A percentile compares a stretch with the other conserved stretches of the same genome.
Conservation (phyloP, 2,888 invertebrate genomes). For the Tenthredo notha region DNA sequence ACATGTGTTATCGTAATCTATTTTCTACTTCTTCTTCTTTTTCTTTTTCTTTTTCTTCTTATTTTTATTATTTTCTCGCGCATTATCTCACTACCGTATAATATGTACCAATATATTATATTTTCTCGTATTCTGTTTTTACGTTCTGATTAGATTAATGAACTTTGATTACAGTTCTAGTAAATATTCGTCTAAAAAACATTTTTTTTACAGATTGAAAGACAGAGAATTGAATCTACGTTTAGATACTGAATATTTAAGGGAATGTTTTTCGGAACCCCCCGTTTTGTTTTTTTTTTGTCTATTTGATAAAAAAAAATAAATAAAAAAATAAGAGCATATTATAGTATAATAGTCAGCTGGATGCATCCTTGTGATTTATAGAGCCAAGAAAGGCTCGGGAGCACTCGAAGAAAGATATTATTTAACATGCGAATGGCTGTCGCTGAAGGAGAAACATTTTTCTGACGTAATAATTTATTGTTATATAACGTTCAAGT, state of each 20-base stretch:
- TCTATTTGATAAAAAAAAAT: not conserved
- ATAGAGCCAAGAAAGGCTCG: not conserved
- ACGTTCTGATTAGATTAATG: not conserved
- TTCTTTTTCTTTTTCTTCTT: not conserved
- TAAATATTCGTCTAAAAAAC: not conserved
- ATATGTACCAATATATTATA: not conserved
- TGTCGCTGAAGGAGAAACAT: slow-evolving; percentile 17
- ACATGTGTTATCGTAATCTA: slow-evolving; percentile 45
- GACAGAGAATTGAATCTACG: not conserved
- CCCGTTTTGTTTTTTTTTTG: not conserved
- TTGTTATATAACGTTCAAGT: not conserved
- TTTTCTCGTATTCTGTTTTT: not conserved
- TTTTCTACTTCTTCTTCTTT: slow-evolving; percentile 15
- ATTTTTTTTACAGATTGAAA: not conserved
- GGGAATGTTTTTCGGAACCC: not conserved
- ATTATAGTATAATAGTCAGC: not conserved
- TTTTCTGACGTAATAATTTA: slow-evolving; percentile 27
- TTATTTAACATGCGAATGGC: slow-evolving; percentile 30
- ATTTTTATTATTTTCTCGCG: not conserved
- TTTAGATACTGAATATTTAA: not conserved
- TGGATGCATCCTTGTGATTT: not conserved
- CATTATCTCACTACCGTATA: not conserved
- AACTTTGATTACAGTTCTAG: not conserved
- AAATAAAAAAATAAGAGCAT: not conserved
- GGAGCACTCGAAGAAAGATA: slow-evolving; percentile 3